These are phyloP conservation scores for Drosophila quinaria DNA, from an alignment of 2,888 invertebrate species.

Conservation along the genomic window DNA sequence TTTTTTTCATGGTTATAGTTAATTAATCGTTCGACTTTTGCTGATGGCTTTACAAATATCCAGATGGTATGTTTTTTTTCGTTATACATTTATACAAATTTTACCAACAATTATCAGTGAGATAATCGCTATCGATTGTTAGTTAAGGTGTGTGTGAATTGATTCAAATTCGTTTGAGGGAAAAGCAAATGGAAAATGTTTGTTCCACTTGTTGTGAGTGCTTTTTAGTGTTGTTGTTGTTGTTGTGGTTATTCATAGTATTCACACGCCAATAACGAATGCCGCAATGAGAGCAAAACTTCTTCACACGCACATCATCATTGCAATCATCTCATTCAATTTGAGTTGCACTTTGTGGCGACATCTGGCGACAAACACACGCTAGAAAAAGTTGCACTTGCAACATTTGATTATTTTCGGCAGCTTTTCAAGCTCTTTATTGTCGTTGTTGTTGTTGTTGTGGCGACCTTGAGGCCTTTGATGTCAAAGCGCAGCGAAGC, in stretches of 20 bases:
- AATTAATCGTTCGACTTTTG: not conserved
- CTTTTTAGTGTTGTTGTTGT: not conserved
- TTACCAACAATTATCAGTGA: not conserved
- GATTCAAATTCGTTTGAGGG: conserved; percentile 28
- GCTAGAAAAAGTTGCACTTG: conserved; percentile 7
- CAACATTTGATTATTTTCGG: conserved; percentile 10
- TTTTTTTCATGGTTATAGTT: not conserved
- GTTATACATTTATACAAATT: no score
- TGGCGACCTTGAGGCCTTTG: conserved; percentile 46
- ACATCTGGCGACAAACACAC: conserved; percentile 42
- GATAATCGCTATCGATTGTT: conserved; percentile 18
- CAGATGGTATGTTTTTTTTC: not conserved
- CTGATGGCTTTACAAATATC: conserved; percentile 5
- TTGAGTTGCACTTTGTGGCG: conserved; percentile 37
- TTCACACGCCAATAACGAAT: conserved; percentile 40
- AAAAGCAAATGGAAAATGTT: conserved; percentile 44
- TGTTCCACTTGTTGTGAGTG: conserved; percentile 29
- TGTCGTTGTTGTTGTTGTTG: conserved; percentile 14
- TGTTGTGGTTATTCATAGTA: conserved; percentile 16
- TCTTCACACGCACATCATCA: conserved; percentile 42
- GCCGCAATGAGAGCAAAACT: conserved; percentile 41
- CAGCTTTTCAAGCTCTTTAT: conserved; percentile 6
- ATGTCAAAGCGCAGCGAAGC: conserved; percentile 48
- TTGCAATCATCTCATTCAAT: conserved; percentile 22
- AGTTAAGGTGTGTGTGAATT: conserved; percentile 13